Evolutionary conservation across 1,140 invertebrate species (phyloP), one percentile per base, ranked within the genome.

Genomic region (Orchestia grillus): DNA sequence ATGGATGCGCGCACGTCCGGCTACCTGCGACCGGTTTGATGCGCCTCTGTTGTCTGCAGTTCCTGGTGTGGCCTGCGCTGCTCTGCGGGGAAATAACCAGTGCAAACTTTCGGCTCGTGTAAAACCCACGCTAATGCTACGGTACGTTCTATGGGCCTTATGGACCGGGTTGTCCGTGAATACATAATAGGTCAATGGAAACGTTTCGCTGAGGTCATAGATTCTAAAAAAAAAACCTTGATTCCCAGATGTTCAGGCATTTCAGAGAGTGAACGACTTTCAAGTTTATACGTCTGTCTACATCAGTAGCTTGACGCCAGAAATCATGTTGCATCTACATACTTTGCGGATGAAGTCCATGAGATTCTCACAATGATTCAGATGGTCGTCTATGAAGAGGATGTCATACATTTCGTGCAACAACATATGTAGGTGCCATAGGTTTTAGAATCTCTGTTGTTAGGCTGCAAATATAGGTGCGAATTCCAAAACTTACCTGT

Each of bases 11-110:
- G 62, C 62, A 77, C 62, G 62, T 77, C 62, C 62, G 62, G 62
- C 62, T 77, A 77, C 62, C 62, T 77, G 41, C 88, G 88, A 91
- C 88, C 88, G 88, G 88, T 91, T 91, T 91, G 88, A 91, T 43
- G 41, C 88, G 88, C 28, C 41, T 91, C 88, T 36, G 88, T 44
- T 91, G 88, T 77, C 62, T 91, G 88, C 88, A 91, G 88, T 91
- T 91, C 88, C 88, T 91, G 88, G 41, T 91, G 44, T 44, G 4
- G 41, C 44, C 41, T 4, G 44, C 88, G 88, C 88, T 91, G 41
- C 88, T 91, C 88, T 91, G 41, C 88, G 88, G 88, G 88, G 41
- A 91, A 91, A 91, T 91, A 91, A 91, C 88, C 88, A 19, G 8
- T 77, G 62, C 62, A 23, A 77, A 77, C 62, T 77, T 28, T 77